Percentiles rank a stretch among this genome's conserved stretches.
Conservation (phyloP, 37 sponge, comb jelly and placozoan species). For the Theonella swinhoei region DNA sequence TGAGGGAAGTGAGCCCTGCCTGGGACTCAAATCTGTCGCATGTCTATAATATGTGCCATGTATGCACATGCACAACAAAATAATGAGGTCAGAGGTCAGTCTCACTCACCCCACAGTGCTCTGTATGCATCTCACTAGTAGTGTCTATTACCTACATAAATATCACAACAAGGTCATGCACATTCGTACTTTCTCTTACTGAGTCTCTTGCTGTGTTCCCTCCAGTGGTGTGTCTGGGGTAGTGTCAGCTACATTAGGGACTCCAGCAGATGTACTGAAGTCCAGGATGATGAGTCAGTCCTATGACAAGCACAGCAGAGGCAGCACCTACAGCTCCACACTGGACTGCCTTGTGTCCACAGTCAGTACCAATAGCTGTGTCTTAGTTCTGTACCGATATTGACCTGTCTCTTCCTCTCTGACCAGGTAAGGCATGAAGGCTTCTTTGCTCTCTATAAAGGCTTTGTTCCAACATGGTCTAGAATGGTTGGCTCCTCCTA, state of each 20-base stretch:
- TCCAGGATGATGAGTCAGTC: conserved; percentile 93
- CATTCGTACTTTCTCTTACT: neutral
- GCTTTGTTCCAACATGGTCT: conserved; percentile 86
- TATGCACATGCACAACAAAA: neutral
- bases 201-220: neutral
- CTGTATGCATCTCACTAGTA: too few species aligned
- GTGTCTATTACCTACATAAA: too few species aligned
- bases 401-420: neutral
- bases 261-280: conserved; percentile 91
- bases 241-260: conserved; percentile 67
- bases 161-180: too few species aligned
- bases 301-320: conserved; percentile 38
- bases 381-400: neutral
- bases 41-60: too few species aligned
- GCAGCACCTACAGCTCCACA: conserved; percentile 50
- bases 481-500: conserved; percentile 87
- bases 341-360: conserved; percentile 72
- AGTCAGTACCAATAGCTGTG: conserved; percentile 23
- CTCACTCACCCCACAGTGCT: too few species aligned
- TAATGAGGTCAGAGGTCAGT: neutral
- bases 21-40: too few species aligned
- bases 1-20: too few species aligned
- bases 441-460: conserved; percentile 79
- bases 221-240: conserved; percentile 64
- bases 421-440: conserved; percentile 81